Conservation (phyloP, 2,888 invertebrate genomes). For the Drosophila merina region DNA sequence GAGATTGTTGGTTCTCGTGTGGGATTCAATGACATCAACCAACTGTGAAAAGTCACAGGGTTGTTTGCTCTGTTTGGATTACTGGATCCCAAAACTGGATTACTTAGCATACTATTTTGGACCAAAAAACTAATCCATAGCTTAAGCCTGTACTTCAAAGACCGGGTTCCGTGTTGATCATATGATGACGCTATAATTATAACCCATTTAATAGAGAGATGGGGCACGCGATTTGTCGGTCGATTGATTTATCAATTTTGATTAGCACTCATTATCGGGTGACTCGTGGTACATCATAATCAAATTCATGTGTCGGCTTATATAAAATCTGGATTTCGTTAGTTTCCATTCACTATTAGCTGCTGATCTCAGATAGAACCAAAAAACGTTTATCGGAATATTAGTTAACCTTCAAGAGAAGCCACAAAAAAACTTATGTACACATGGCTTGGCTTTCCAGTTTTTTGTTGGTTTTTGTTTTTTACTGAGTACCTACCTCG, state of each 20-base stretch:
- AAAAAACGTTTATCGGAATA: conserved; percentile 10
- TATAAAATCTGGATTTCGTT: conserved; percentile 14
- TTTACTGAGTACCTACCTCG: conserved; percentile 18
- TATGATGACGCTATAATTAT: conserved; percentile 15
- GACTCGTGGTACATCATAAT: conserved; percentile 37
- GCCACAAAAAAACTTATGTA: conserved; percentile 3
- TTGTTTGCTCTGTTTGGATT: background rate
- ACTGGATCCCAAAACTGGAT: conserved; percentile 6
- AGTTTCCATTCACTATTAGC: conserved; percentile 6
- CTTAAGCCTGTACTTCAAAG: background rate
- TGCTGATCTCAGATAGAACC: conserved; percentile 1
- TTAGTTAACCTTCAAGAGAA: conserved; percentile 19
- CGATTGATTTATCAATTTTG: conserved; percentile 46
- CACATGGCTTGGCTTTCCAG: background rate
- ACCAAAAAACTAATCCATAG: background rate
- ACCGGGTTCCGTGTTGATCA: conserved; percentile 13
- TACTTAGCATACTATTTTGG: conserved; percentile 14
- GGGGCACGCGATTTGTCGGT: conserved; percentile 19
- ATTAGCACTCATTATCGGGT: conserved; percentile 55
- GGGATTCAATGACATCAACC: conserved; percentile 43
- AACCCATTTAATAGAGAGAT: conserved; percentile 14
- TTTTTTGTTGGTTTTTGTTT: conserved; percentile 6
- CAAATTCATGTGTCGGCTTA: conserved; percentile 42
- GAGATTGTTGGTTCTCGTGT: conserved; percentile 13
- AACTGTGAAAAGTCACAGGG: conserved; percentile 38